These are phyloP conservation scores for mouse (Mus musculus) DNA, from an alignment of 2,113 vertebrate species.

Conservation along the genomic window DNA sequence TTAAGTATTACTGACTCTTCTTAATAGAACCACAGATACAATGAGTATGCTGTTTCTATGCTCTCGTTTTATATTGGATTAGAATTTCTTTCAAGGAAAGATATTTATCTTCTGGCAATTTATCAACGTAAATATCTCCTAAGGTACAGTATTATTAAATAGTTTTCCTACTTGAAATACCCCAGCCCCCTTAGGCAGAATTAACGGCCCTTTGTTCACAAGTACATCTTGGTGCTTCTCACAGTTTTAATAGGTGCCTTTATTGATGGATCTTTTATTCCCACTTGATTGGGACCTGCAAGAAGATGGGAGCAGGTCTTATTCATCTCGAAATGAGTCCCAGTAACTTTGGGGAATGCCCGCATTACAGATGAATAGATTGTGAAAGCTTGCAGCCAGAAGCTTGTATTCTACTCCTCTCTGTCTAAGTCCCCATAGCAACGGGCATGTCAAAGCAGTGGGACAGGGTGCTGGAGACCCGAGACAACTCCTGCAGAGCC, in stretches of 20 bases:
- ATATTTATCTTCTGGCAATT: slow-evolving; percentile 75
- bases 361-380: neutral
- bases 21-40: slow-evolving; percentile 54
- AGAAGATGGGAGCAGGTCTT: neutral
- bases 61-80: slow-evolving; percentile 51
- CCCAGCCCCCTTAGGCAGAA: slow-evolving; percentile 49
- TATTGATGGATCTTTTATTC: slow-evolving; percentile 42
- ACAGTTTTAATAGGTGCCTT: slow-evolving; percentile 44
- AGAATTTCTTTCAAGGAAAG: slow-evolving; percentile 70
- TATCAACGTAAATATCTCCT: slow-evolving; percentile 70
- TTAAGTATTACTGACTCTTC: slow-evolving; percentile 30
- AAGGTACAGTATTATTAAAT: slow-evolving; percentile 66
- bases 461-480: neutral
- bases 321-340: slow-evolving; percentile 36
- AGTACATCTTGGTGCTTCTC: slow-evolving; percentile 16
- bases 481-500: neutral
- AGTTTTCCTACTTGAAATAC: slow-evolving; percentile 68
- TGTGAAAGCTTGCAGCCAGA: neutral
- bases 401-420: neutral
- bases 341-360: slow-evolving; percentile 18
- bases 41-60: slow-evolving; percentile 17
- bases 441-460: neutral
- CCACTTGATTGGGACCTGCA: neutral
- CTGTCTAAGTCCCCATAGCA: neutral
- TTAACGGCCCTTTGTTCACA: slow-evolving; percentile 54